Percentiles rank a stretch among this genome's conserved stretches.
These are phyloP conservation scores for Crotophaga sulcirostris DNA, from an alignment of 2,113 vertebrate genomes.

Conservation along the genomic window DNA sequence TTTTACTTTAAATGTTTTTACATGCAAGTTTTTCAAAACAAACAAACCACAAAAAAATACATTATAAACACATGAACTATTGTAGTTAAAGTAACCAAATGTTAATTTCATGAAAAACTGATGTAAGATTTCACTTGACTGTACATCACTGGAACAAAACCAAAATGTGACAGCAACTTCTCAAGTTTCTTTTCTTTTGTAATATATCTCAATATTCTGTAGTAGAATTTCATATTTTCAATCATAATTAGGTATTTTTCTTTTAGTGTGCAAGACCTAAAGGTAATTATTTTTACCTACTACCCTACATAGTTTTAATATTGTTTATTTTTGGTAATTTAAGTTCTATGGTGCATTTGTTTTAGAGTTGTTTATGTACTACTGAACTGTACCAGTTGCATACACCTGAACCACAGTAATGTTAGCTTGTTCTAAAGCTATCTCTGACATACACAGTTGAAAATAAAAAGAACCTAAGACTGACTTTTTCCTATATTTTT, in stretches of 20 bases:
- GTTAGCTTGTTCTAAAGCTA: conserved; percentile 89
- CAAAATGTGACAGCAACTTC: conserved; percentile 75
- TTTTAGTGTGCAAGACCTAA: conserved; percentile 59
- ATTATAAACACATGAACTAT: conserved; percentile 24
- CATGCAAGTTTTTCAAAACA: conserved; percentile 45
- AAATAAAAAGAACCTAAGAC: conserved; percentile 68
- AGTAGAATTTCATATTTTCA: conserved; percentile 62
- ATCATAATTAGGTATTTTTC: conserved; percentile 58
- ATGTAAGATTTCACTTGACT: conserved; percentile 66
- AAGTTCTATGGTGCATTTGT: conserved; percentile 72
- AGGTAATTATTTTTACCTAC: conserved; percentile 62
- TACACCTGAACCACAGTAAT: conserved; percentile 73
- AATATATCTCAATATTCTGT: conserved; percentile 25
- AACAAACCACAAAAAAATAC: not conserved
- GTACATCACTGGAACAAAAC: conserved; percentile 76
- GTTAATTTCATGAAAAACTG: conserved; percentile 55
- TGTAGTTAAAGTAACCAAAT: conserved; percentile 36
- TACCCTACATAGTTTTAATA: conserved; percentile 49
- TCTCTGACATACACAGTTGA: conserved; percentile 67
- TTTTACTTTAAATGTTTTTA: conserved; percentile 70
- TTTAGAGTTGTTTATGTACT: conserved; percentile 77
- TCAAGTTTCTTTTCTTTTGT: conserved; percentile 53
- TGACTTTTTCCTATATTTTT: conserved; percentile 46
- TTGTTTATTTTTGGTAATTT: conserved; percentile 78
- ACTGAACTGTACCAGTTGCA: conserved; percentile 84